These are phyloP conservation scores for Nibea albiflora DNA, from an alignment of 2,113 vertebrate species.

Conservation along the genomic window DNA sequence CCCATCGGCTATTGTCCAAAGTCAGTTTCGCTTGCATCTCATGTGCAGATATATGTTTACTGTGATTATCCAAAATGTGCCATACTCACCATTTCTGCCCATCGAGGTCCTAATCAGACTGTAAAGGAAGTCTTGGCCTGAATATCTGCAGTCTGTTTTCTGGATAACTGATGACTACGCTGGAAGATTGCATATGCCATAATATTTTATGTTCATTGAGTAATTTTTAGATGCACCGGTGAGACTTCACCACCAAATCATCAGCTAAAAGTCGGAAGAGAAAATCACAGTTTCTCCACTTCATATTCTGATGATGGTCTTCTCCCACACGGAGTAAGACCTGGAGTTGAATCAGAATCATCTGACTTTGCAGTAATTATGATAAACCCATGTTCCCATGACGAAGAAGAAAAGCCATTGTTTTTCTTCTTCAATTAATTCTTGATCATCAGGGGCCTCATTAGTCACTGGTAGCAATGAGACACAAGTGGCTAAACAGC, in stretches of 20 bases:
- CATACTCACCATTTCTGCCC: too few relatives aligned
- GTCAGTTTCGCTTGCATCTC: too few relatives aligned
- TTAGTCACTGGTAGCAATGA: constrained; percentile 30
- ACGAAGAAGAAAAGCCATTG: constrained; percentile 18
- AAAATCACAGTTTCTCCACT: not conserved
- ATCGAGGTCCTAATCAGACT: too few relatives aligned
- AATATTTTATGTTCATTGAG: not conserved
- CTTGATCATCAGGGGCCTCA: constrained; percentile 46
- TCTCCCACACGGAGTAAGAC: not conserved
- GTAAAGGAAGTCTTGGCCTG: too few relatives aligned
- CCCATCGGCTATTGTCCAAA: too few relatives aligned
- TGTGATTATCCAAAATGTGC: too few relatives aligned
- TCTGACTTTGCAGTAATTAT: constrained; percentile 26
- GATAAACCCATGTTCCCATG: constrained; percentile 2
- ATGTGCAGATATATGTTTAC: too few relatives aligned
- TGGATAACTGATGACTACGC: not conserved
- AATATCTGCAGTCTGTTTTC: too few relatives aligned
- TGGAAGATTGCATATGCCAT: not conserved
- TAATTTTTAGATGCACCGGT: constrained; percentile 1
- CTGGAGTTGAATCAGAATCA: not conserved
- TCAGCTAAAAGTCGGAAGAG: not conserved
- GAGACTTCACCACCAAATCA: constrained; percentile 4
- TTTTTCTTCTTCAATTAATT: constrained; percentile 21
- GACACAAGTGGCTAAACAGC: constrained; percentile 18
- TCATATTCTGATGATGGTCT: not conserved